Percentiles rank a stretch among this genome's conserved stretches.
Conservation (phyloP, 2,797 vertebrate species). For the Triplophysa yarkandensis region DNA sequence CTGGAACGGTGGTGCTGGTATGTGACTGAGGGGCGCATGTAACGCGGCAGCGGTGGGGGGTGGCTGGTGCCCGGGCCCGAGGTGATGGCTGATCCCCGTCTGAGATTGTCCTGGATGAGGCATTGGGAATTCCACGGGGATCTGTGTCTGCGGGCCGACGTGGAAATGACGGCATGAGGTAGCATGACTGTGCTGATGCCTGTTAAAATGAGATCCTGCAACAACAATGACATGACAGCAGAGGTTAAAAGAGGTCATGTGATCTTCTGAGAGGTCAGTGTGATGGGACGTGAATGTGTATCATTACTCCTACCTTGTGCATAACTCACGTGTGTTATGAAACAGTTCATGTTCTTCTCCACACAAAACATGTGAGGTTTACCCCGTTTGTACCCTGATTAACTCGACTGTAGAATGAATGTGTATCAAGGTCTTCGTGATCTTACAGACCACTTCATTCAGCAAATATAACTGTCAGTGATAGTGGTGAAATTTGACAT, state of each 20-base stretch:
- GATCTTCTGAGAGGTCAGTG: constrained; percentile 46
- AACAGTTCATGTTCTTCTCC: background rate
- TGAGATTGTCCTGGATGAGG: constrained; percentile 91
- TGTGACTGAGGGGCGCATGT: constrained; percentile 87
- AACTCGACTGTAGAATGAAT: too few relatives aligned
- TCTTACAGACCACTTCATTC: background rate
- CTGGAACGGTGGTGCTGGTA: constrained; percentile 93
- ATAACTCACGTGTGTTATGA: too few relatives aligned
- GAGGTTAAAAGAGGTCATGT: constrained; percentile 57
- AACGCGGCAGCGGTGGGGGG: constrained; percentile 74
- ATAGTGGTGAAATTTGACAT: background rate
- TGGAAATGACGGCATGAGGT: constrained; percentile 99
- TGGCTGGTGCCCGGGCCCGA: constrained; percentile 92
- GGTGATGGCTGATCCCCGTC: constrained; percentile 91
- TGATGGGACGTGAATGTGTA: background rate
- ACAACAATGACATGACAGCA: constrained; percentile 54
- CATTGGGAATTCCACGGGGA: constrained; percentile 90
- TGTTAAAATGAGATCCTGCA: constrained; percentile 98
- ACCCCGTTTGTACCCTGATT: too few relatives aligned
- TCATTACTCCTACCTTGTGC: background rate
- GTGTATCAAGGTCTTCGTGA: too few relatives aligned
- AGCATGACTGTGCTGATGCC: constrained; percentile 98
- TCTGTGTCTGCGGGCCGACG: constrained; percentile 93
- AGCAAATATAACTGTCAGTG: background rate
- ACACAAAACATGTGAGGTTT: background rate